Base-by-base conservation (phyloP, 2,113 vertebrate genomes). In the Suncus etruscus region DNA sequence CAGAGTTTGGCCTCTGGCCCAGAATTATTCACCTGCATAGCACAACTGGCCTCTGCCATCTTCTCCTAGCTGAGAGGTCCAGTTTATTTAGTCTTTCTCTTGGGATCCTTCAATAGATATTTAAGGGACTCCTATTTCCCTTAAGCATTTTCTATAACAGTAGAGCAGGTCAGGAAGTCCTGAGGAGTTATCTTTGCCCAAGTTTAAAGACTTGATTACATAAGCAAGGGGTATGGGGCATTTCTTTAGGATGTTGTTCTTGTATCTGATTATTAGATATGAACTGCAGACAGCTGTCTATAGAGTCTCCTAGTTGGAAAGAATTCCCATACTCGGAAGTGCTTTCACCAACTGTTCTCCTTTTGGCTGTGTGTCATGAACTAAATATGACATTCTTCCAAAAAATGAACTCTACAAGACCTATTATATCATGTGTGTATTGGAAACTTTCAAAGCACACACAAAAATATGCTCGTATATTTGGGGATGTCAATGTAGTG, bases 201-300 rank as follows among this genome's bases (percentile, higher is more conserved):
- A 47, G 54, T 92, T 90, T n/a, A 54, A 83, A 76, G 54, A 80
- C 11, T 65, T 76, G 39, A 27, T 29, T 15, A 31, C 31, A 29
- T 25, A 87, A 83, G 50, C 51, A 74, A 66, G 45, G 29, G 61
- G 16, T 24, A 79, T 58, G 45, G 6, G 32, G 47, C 8, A 80
- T 73, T 68, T 80, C 32, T 65, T 83, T 24, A 51, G 48, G 86
- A 58, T 4, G 4, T 6, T 85, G 51, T 32, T 78, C 75, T 47
- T 79, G 31, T 69, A 29, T 83, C 78, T 79, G 72, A 81, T 72
- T 50, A 88, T 85, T 83, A 91, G 69, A 50, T 31, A 27, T 54
- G 39, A 92, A 75, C 29, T 61, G 78, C 93, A 93, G 31, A 24
- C n/a, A 77, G 6, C 85, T 11, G 2, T n/a, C n/a, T 29, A 8